phyloP scores from a whole-genome alignment of 2,113 vertebrate species.

The Mungos mungo region DNA sequence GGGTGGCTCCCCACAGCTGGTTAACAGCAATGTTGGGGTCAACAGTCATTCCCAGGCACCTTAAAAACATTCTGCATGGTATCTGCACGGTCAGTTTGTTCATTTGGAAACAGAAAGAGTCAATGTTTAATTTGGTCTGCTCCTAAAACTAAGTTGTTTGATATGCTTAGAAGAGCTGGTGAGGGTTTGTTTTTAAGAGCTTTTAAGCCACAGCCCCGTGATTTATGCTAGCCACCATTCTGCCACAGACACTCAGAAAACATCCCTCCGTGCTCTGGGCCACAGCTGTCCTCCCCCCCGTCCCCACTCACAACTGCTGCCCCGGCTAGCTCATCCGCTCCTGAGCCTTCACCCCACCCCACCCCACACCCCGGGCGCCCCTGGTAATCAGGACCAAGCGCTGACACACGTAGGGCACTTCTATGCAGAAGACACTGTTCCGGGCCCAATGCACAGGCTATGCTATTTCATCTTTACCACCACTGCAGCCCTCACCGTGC shows the following conservation, averaged over 20 bases:
- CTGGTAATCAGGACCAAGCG: fast-evolving
- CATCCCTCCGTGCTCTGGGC: neutral
- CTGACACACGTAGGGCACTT: fast-evolving
- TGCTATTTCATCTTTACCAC: neutral
- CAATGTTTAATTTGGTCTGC: neutral
- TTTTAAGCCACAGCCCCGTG: neutral
- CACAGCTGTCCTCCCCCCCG: neutral
- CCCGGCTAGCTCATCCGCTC: neutral
- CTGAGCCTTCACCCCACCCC: neutral
- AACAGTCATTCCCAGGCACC: neutral
- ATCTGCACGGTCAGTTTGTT: neutral
- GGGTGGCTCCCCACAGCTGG: neutral
- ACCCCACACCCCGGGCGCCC: neutral
- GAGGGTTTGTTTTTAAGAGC: neutral
- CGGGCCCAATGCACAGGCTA: too few relatives aligned
- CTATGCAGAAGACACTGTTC: neutral
- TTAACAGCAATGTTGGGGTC: neutral
- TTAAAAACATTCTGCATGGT: neutral
- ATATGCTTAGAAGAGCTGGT: neutral
- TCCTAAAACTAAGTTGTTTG: neutral
- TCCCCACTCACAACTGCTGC: too few relatives aligned
- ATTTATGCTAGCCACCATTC: neutral
- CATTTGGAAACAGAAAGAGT: neutral
- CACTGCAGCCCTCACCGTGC: neutral
- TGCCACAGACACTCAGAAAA: neutral